Conservation (phyloP, 2,797 vertebrate species). For the Spinibarbus caldwelli region DNA sequence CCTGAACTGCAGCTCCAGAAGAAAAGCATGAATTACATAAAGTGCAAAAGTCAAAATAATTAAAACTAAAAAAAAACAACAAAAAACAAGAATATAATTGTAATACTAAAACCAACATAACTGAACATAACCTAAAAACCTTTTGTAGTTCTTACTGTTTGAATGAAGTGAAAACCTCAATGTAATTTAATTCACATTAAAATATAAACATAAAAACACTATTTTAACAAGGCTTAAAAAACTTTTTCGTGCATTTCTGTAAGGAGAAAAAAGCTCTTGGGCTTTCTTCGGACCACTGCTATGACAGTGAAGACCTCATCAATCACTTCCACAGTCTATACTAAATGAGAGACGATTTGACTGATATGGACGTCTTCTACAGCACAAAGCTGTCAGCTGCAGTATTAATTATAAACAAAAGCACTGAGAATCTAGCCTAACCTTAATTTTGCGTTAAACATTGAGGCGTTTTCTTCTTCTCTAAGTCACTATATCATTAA, state of each 20-base stretch:
- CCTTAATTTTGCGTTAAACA: not conserved
- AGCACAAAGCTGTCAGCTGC: not conserved
- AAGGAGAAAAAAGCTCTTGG: not conserved
- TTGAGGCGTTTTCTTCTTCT: not conserved
- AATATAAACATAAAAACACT: not conserved
- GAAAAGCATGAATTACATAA: not conserved
- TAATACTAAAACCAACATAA: not conserved
- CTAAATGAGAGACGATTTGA: not conserved
- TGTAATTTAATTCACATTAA: not conserved
- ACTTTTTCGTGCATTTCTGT: not conserved
- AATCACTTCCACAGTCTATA: not conserved
- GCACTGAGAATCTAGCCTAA: not conserved
- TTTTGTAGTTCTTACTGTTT: not conserved
- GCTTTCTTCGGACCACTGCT: not conserved
- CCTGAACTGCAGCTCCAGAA: not conserved
- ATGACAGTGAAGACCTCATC: not conserved
- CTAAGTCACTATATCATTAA: conserved; percentile 70
- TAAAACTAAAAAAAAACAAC: not conserved
- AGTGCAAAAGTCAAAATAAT: not conserved
- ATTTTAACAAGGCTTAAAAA: not conserved
- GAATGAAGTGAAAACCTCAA: not conserved
- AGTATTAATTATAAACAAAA: not conserved
- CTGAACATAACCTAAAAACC: not conserved
- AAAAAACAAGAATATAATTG: not conserved
- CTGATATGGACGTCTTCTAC: not conserved